Base-by-base conservation (phyloP, 2,888 invertebrate species). In the Nemotelus pantherinus region DNA sequence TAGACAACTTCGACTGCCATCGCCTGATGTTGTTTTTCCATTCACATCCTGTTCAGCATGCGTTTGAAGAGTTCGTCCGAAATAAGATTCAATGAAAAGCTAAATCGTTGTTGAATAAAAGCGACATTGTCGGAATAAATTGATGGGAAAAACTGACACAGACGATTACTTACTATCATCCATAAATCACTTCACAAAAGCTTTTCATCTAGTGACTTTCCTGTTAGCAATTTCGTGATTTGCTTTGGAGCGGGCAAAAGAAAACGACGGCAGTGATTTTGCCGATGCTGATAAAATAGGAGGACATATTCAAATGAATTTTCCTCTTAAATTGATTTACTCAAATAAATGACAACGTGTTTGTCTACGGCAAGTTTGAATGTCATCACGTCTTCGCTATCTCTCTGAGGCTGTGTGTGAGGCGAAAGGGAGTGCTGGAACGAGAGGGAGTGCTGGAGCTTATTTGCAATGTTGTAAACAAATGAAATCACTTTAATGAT, bases 81-180 rank as follows among this genome's bases (percentile, higher is more conserved):
- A 39, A 43, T 25, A 63, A n/a, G 70, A 50, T 53, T 41, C 5
- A 44, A n/a, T 55, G 39, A 55, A 57, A 72, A 72, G 55, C 55
- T 5, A 3, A 43, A 39, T 45, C 55, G 41, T 45, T 43, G 45
- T 67, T 47, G 77, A 68, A 79, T 77, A 74, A 77, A 79, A 67
- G 74, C 71, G 77, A 77, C 77, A 78, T 72, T 67, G 78, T 72
- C 72, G 75, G 45, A 64, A 67, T 65, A 79, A 79, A 79, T 79
- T 79, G 79, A 77, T 77, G 77, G 75, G 79, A 79, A 79, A 79
- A 79, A 79, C 77, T 77, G 65, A 68, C 75, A 68, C 68, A 72
- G 50, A 63, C 64, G 75, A 75, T 77, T 79, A 75, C 75, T 77
- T 79, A 74, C 72, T 72, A 67, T 60, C 47, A 74, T 65, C 45